phyloP scores from a whole-genome alignment of 2,113 vertebrate genomes.

The Ovibos moschatus region DNA sequence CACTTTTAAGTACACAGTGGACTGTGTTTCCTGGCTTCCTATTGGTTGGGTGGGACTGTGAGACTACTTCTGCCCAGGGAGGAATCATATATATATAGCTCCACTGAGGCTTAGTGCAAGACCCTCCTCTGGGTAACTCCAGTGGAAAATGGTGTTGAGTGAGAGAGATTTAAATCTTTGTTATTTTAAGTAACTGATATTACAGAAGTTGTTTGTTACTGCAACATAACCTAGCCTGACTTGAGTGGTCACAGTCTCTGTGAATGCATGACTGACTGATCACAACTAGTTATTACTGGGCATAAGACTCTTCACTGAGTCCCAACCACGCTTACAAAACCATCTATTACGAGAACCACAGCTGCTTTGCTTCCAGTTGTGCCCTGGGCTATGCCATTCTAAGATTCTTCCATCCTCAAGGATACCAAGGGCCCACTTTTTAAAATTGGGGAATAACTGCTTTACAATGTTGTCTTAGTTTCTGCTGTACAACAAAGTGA shows the following conservation, averaged over 20 bases:
- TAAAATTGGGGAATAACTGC: not conserved
- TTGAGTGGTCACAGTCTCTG: not conserved
- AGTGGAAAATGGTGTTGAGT: not conserved
- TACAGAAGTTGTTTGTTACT: not conserved
- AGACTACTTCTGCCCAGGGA: not conserved
- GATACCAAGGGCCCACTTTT: not conserved
- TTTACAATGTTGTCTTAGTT: not conserved
- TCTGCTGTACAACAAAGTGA: not conserved
- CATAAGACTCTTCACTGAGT: not conserved
- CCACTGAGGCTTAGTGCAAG: not conserved
- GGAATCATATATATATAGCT: not conserved
- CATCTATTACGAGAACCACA: not conserved
- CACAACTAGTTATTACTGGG: not conserved
- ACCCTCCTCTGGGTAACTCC: not conserved
- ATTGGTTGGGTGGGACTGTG: not conserved
- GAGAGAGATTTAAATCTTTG: not conserved
- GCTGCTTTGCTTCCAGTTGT: not conserved
- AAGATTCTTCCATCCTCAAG: not conserved
- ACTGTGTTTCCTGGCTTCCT: not conserved
- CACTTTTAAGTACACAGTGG: not conserved
- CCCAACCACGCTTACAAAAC: not conserved
- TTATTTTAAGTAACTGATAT: not conserved
- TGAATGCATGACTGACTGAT: not conserved
- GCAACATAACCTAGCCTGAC: not conserved
- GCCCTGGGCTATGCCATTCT: not conserved